These are phyloP conservation scores for Trinectes maculatus DNA, from an alignment of 2,113 vertebrate genomes.

Conservation along the genomic window DNA sequence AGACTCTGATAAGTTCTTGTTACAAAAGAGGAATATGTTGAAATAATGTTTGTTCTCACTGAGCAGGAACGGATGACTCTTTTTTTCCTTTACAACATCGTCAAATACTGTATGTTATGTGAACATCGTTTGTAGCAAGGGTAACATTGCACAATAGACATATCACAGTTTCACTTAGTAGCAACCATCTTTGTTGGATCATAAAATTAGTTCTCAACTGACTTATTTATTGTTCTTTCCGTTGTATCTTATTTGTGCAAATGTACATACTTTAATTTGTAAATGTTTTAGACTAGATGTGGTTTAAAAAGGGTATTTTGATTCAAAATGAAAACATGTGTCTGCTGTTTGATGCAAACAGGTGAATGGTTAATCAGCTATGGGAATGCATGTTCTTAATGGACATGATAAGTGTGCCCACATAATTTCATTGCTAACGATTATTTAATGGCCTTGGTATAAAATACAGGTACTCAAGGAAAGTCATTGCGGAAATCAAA, in stretches of 20 bases:
- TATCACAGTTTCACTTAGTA: neutral
- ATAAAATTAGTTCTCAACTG: constrained; percentile 28
- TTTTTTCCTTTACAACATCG: constrained; percentile 9
- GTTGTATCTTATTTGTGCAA: constrained; percentile 55
- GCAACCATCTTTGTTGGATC: constrained; percentile 15
- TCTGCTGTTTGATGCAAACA: constrained; percentile 47
- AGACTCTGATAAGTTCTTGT: constrained; percentile 1
- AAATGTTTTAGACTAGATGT: constrained; percentile 68
- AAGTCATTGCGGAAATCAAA: constrained; percentile 12
- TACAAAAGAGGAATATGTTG: neutral
- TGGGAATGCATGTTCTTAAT: constrained; percentile 29
- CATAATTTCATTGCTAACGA: constrained; percentile 27
- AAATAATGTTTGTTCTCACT: constrained; percentile 19
- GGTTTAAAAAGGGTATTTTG: constrained; percentile 47
- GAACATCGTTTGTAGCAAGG: constrained; percentile 16
- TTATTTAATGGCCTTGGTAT: constrained; percentile 37
- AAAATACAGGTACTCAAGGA: constrained; percentile 36
- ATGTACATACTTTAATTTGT: constrained; percentile 71
- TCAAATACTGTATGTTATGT: constrained; percentile 4
- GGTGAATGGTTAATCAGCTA: constrained; percentile 22
- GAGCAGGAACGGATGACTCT: constrained; percentile 32
- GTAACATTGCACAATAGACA: neutral
- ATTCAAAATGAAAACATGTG: constrained; percentile 28
- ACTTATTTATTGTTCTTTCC: constrained; percentile 67
- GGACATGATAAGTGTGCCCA: constrained; percentile 21